Percentiles rank a stretch among this genome's conserved stretches.
These are phyloP conservation scores for Mythimna ferrago DNA, from an alignment of 2,888 invertebrate genomes.

Conservation along the genomic window DNA sequence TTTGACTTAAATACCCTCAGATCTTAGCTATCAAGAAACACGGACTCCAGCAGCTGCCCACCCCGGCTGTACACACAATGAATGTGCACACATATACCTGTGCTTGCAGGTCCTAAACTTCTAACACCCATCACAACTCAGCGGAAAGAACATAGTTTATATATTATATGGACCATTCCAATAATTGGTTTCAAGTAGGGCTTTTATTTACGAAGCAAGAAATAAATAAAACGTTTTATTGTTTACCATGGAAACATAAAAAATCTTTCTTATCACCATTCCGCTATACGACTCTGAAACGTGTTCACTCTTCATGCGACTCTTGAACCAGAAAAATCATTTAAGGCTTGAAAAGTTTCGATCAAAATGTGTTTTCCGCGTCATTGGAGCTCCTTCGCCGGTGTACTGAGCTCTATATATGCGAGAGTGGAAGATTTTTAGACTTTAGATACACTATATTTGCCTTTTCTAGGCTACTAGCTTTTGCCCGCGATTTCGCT, in stretches of 20 bases:
- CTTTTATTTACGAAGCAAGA: neutral
- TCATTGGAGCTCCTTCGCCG: conserved; percentile 63
- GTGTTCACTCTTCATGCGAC: conserved; percentile 60
- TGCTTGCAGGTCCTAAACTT: too few species aligned
- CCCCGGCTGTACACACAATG: too few species aligned
- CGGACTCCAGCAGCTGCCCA: too few species aligned
- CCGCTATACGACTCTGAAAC: conserved; percentile 49
- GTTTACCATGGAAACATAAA: conserved; percentile 26
- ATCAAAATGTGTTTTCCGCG: conserved; percentile 71
- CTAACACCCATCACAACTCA: too few species aligned
- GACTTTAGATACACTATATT: neutral
- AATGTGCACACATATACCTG: too few species aligned
- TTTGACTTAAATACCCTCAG: too few species aligned
- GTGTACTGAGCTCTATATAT: conserved; percentile 47
- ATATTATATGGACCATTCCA: neutral
- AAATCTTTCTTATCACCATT: conserved; percentile 53
- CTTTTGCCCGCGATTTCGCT: too few species aligned
- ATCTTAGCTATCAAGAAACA: too few species aligned
- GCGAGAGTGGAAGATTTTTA: conserved; percentile 17
- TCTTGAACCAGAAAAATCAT: conserved; percentile 70
- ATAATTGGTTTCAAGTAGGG: neutral
- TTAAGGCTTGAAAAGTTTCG: conserved; percentile 67
- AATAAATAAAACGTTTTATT: conserved; percentile 25
- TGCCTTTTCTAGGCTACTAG: neutral
- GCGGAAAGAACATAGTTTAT: too few species aligned